Conservation (phyloP, 2,888 invertebrate genomes). For the Calephelis perditalis region DNA sequence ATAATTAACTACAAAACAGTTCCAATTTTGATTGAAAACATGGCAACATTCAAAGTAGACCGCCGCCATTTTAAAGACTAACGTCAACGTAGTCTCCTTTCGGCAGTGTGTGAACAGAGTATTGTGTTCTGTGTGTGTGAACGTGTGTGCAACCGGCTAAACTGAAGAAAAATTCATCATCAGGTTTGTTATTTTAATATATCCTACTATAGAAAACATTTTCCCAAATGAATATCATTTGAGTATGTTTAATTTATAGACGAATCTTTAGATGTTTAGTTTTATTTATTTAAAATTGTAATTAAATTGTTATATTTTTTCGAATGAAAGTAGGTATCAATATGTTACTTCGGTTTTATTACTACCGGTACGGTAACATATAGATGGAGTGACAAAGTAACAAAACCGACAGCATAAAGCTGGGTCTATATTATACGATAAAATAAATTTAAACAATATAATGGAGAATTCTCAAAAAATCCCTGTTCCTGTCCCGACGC, state of each 20-base stretch:
- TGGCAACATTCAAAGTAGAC: neutral
- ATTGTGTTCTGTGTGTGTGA: too few relatives aligned
- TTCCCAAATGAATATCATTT: neutral
- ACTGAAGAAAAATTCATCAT: neutral
- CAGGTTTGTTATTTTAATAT: constrained; percentile 2
- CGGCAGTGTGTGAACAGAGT: neutral
- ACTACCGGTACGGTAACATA: too few relatives aligned
- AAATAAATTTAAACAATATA: too few relatives aligned
- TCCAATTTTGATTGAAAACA: neutral
- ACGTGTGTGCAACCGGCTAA: neutral
- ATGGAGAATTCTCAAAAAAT: too few relatives aligned
- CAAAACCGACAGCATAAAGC: constrained; percentile 3
- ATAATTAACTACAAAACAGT: too few relatives aligned
- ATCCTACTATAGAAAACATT: too few relatives aligned
- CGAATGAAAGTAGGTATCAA: neutral
- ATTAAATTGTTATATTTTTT: neutral
- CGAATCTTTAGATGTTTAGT: neutral
- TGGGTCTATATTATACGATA: neutral
- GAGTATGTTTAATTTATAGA: neutral
- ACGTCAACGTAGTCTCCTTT: neutral
- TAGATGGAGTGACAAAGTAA: neutral
- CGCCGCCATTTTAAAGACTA: neutral
- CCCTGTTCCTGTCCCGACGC: too few relatives aligned
- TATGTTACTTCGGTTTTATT: neutral
- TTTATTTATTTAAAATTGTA: neutral